These are phyloP conservation scores for Redunca redunca DNA, from an alignment of 2,113 vertebrate species.

Conservation along the genomic window DNA sequence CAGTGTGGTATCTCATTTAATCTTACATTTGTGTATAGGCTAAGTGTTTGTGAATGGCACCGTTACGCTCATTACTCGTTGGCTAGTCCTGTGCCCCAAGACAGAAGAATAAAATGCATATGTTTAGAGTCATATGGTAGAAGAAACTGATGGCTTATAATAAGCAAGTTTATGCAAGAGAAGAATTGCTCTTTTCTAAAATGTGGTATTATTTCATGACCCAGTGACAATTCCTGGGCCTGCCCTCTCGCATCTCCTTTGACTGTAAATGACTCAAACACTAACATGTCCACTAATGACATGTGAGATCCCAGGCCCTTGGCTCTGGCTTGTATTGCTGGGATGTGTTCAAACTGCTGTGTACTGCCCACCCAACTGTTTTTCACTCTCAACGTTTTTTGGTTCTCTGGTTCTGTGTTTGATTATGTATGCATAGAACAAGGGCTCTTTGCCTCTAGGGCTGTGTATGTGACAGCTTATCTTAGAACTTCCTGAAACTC, in stretches of 20 bases:
- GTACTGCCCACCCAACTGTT: background rate
- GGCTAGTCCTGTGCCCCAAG: background rate
- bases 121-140: background rate
- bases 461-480: background rate
- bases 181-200: background rate
- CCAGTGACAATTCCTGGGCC: background rate
- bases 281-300: background rate
- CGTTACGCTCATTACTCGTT: background rate
- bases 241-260: background rate
- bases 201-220: background rate
- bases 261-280: background rate
- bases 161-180: background rate
- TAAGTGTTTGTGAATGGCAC: background rate
- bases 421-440: background rate
- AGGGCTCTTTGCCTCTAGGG: background rate
- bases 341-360: background rate
- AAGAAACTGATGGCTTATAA: background rate
- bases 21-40: background rate
- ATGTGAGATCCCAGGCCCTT: background rate
- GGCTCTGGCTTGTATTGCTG: background rate
- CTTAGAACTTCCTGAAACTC: background rate
- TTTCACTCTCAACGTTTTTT: background rate
- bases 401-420: background rate
- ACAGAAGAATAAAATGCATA: background rate
- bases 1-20: background rate